Evolutionary conservation across 2,797 vertebrate species (phyloP).

Genomic region (Sebastes itinus): DNA sequence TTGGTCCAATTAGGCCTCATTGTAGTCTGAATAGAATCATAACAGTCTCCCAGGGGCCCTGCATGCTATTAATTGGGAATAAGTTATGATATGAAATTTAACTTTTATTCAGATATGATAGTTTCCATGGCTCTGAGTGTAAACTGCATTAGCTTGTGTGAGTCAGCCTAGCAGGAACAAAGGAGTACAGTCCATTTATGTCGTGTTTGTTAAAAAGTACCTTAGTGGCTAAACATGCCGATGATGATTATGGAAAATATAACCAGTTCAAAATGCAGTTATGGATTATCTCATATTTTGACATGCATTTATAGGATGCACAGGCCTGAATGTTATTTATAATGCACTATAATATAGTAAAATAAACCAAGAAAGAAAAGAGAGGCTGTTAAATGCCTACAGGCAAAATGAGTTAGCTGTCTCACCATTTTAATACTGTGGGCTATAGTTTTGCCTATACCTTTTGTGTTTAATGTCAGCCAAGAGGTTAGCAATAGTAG

Average conservation of each 20-base stretch:
- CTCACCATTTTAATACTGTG: neutral
- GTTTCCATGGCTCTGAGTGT: neutral
- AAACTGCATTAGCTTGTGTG: neutral
- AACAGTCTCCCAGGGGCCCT: neutral
- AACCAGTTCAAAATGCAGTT: neutral
- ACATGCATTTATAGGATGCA: neutral
- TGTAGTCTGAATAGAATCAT: conserved; percentile 12
- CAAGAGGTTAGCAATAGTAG: neutral
- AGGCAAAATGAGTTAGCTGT: neutral
- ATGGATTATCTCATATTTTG: neutral
- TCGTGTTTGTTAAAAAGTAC: neutral
- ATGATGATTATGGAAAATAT: neutral
- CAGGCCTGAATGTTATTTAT: neutral
- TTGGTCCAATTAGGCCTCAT: conserved; percentile 19
- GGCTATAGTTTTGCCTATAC: neutral
- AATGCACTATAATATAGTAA: neutral
- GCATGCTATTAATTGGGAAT: conserved; percentile 1
- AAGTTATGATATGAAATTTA: neutral
- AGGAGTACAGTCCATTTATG: neutral
- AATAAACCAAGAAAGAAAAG: neutral
- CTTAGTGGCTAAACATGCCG: neutral
- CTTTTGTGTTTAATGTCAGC: neutral
- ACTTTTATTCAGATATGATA: neutral
- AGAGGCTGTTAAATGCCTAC: neutral
- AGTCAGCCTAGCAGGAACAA: neutral